Percentiles rank a stretch among this genome's conserved stretches.
These are phyloP conservation scores for Mesocricetus auratus DNA, from an alignment of 2,113 vertebrate genomes.

Conservation along the genomic window DNA sequence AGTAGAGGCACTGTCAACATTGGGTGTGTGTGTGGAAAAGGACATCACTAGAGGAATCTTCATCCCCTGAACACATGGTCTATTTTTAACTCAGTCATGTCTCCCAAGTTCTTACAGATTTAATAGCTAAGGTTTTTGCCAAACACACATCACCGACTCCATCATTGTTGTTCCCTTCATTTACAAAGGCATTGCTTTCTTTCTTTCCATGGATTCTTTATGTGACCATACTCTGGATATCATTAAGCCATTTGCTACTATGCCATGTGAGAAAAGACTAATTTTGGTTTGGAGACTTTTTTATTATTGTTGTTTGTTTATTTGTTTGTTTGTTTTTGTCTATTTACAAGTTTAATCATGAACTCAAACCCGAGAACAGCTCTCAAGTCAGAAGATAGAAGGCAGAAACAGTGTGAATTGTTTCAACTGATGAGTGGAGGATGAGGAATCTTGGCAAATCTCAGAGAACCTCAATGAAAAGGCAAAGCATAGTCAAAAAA, in stretches of 20 bases:
- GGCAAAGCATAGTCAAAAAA: background rate
- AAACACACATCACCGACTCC: background rate
- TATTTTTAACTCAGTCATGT: background rate
- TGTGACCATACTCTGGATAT: background rate
- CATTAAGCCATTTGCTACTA: background rate
- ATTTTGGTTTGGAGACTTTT: background rate
- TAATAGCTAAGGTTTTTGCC: background rate
- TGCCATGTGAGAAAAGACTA: background rate
- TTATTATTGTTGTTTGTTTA: background rate
- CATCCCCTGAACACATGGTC: background rate
- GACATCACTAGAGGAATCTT: background rate
- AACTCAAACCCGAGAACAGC: background rate
- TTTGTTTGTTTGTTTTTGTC: background rate
- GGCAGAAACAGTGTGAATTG: background rate
- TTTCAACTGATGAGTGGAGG: background rate
- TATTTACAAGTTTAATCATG: conserved; percentile 29
- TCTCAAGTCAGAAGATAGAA: conserved; percentile 20
- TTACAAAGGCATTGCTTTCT: conserved; percentile 15
- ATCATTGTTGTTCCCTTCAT: background rate
- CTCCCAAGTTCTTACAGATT: background rate
- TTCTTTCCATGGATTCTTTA: background rate
- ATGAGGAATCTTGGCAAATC: conserved; percentile 10
- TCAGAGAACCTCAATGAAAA: background rate
- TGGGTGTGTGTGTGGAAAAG: too few species aligned
- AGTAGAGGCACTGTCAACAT: background rate